Conservation (phyloP, 2,797 vertebrate genomes). For the Spondyliosoma cantharus region DNA sequence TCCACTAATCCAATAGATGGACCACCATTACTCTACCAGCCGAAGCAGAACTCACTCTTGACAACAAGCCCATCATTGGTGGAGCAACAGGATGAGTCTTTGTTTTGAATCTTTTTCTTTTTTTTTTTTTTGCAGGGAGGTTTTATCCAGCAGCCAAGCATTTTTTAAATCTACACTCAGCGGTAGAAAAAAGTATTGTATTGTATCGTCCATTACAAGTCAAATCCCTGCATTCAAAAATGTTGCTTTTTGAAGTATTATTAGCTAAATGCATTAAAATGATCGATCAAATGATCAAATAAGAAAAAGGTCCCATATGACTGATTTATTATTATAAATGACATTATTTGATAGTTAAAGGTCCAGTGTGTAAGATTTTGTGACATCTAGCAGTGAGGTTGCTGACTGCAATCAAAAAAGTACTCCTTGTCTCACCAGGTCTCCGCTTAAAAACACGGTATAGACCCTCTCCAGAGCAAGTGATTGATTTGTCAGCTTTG, state of each 20-base stretch:
- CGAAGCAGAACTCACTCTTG: conserved; percentile 53
- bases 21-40: conserved; percentile 88
- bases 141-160: conserved; percentile 6
- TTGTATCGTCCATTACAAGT: too few species aligned
- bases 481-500: too few species aligned
- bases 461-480: too few species aligned
- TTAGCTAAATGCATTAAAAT: neutral
- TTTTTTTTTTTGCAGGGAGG: neutral
- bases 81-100: conserved; percentile 45
- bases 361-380: too few species aligned
- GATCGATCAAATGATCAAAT: too few species aligned
- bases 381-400: too few species aligned
- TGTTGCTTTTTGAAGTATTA: neutral
- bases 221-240: neutral
- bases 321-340: too few species aligned
- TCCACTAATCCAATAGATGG: conserved; percentile 94
- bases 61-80: conserved; percentile 62
- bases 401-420: too few species aligned
- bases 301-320: too few species aligned
- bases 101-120: conserved; percentile 43
- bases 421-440: too few species aligned
- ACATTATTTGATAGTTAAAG: too few species aligned
- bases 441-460: too few species aligned
- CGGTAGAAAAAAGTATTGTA: neutral
- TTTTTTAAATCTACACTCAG: conserved; percentile 12